These are phyloP conservation scores for Cheilosia vernalis DNA, from an alignment of 2,888 invertebrate species.

Conservation along the genomic window DNA sequence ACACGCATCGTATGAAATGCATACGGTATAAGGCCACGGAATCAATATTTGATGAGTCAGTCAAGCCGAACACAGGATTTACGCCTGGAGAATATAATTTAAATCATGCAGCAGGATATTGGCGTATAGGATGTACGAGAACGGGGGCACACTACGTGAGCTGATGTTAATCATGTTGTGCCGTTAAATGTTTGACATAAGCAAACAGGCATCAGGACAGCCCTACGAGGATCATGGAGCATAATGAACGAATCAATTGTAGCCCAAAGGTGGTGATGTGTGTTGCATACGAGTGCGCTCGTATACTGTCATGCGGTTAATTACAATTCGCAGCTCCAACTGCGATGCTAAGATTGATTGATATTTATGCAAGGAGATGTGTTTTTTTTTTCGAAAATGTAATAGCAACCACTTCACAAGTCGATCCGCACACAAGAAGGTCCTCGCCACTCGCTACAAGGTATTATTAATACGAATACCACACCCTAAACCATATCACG, in stretches of 20 bases:
- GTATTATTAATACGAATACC: slow-evolving; percentile 36
- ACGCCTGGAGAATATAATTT: slow-evolving; percentile 69
- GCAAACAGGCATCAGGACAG: slow-evolving; percentile 53
- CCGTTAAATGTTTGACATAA: slow-evolving; percentile 72
- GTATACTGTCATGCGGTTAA: slow-evolving; percentile 46
- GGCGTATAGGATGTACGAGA: slow-evolving; percentile 9
- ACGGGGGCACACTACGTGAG: slow-evolving; percentile 15
- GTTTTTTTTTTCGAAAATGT: neutral
- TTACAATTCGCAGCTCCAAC: slow-evolving; percentile 46
- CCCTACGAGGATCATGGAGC: slow-evolving; percentile 10
- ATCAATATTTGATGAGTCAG: slow-evolving; percentile 73
- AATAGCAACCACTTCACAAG: slow-evolving; percentile 60
- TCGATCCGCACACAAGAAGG: slow-evolving; percentile 46
- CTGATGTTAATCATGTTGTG: slow-evolving; percentile 68
- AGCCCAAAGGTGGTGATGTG: slow-evolving; percentile 53
- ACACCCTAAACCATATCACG: slow-evolving; percentile 4
- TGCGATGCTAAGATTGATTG: slow-evolving; percentile 39
- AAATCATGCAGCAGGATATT: slow-evolving; percentile 59
- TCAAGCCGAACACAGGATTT: slow-evolving; percentile 58
- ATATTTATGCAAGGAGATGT: slow-evolving; percentile 45
- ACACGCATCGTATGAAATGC: slow-evolving; percentile 23
- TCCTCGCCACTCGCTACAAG: slow-evolving; percentile 22
- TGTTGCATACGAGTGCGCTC: slow-evolving; percentile 48
- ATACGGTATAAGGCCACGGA: slow-evolving; percentile 35
- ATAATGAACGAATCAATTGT: slow-evolving; percentile 67